Conservation (phyloP, 2,113 vertebrate species). For the Typhlomys cinereus region DNA sequence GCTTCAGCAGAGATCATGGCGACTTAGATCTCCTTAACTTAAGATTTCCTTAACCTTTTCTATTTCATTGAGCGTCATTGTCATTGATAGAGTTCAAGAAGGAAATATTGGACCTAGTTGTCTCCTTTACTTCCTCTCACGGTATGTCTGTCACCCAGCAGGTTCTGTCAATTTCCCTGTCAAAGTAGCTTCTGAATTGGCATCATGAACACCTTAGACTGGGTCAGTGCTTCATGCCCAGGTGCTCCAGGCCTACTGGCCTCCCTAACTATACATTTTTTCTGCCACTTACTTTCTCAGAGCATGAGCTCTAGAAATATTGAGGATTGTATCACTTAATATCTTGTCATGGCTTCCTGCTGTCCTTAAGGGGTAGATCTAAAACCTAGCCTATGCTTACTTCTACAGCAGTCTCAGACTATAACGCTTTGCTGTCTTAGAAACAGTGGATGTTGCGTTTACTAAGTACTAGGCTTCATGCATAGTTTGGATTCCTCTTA, state of each 20-base stretch:
- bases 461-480: background rate
- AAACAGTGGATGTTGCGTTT: background rate
- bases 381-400: background rate
- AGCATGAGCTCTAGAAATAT: background rate
- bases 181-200: background rate
- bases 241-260: background rate
- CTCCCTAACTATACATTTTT: background rate
- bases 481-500: background rate
- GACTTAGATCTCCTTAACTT: background rate
- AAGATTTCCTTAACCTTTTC: background rate
- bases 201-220: too few species aligned
- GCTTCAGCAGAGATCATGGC: background rate
- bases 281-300: background rate
- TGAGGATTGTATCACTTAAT: background rate
- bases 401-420: background rate
- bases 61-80: background rate
- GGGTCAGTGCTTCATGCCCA: background rate
- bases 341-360: background rate
- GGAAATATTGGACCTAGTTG: background rate
- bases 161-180: background rate
- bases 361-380: background rate
- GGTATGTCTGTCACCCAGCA: background rate
- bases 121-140: background rate
- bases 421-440: background rate
- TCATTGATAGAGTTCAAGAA: background rate